Evolutionary conservation across 2,888 invertebrate genomes (phyloP), one percentile per base, ranked within the genome.

Genomic region (Leptopilina myrica): DNA sequence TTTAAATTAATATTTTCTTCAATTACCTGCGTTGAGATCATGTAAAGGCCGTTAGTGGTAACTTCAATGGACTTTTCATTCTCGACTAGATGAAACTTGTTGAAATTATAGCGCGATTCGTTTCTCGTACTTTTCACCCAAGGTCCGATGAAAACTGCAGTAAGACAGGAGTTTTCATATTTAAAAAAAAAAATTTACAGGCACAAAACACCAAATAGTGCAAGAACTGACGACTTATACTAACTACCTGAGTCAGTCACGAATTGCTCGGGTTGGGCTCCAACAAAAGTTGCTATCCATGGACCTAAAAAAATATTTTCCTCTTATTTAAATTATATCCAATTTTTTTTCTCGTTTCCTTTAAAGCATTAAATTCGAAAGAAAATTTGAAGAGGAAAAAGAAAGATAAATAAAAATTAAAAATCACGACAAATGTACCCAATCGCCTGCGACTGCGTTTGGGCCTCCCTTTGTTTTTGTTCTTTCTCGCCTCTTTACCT

Each of bases 371-470:
- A 43, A 43, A 53, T 53, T 69, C 26, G 53, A 26, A 69, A 26
- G 20, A 69, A 4, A 43, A 8, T 59, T 12, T 33, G 0, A n/a
- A 64, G 64, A 76, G 64, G 67, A n/a, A 53, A n/a, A 14, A 78
- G 76, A 84, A 80, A 77, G 69, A 69, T 40, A n/a, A 56, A 59
- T 33, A 49, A 49, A 49, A 49, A 11, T 49, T 11, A 67, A 69
- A 77, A 65, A 77, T 49, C 66, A 77, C 53, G 73, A 81, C 49
- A 73, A 84, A 87, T 89, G 85, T 89, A 90, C 90, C 89, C 87
- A 89, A 89, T 90, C 88, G 90, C 88, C 87, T 88, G 88, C 87
- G 87, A 89, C 88, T 88, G 88, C 89, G 88, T 85, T 90, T 90
- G 87, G 87, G 89, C 85, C 86, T 87, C 88, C 88, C 87, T 89